Base-by-base conservation (phyloP, 2,113 vertebrate genomes). In the Redunca redunca region DNA sequence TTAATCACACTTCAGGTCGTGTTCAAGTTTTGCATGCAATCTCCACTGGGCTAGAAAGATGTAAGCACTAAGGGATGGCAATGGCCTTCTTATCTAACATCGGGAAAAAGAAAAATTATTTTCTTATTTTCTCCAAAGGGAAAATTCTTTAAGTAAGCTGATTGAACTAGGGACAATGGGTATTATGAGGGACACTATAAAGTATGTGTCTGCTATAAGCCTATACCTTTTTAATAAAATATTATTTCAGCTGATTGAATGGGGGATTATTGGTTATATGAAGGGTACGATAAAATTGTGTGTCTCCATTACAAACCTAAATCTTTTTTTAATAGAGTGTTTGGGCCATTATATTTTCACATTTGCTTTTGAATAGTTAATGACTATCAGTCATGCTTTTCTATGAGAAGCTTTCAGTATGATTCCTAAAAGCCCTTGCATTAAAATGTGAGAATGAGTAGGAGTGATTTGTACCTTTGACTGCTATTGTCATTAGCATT, bases 281-380 rank as follows among this genome's bases (percentile, higher is more conserved):
- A 91, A 50, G 36, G 30, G 21, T 13, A 93, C 10, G 53, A 48
- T 64, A 86, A 95, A 91, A 40, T 28, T 71, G 21, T 89, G 2
- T 77, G 16, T 94, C 33, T 92, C 30, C 83, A 11, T 91, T 91
- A 93, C 4, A 84, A 83, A 19, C 25, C 43, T 84, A 96, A 96
- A 71, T 86, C 2, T 87, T 87, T 88, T 85, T 80, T 52, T 28
- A 74, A 93, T 60, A 40, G 57, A 91, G 28, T 74, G 16, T 86
- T 74, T 83, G 71, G 48, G 11, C 8, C 15, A 88, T 77, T 95
- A 74, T 87, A 23, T 67, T 93, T 80, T 91, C 62, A 95, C 46
- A 95, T 91, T 78, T 83, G 33, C 60, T 97, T 85, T 94, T 94
- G 86, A 94, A 58, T 87, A 78, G 28, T 23, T 88, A 91, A 93